These are phyloP conservation scores for Catharus ustulatus DNA, from an alignment of 2,797 vertebrate genomes.

Conservation along the genomic window DNA sequence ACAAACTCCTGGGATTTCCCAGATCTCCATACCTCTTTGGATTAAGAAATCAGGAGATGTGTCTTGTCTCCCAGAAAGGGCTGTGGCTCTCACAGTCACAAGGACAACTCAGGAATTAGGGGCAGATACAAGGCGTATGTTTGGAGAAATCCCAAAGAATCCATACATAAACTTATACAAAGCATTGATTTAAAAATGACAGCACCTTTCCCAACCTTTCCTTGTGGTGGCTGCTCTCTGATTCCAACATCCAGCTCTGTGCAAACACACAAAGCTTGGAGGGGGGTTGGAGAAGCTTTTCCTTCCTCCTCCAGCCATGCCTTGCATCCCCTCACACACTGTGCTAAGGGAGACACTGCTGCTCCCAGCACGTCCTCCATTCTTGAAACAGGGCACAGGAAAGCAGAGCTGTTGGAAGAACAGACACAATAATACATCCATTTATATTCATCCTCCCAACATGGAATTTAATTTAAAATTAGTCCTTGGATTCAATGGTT, in stretches of 20 bases:
- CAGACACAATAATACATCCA: not conserved
- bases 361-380: not conserved
- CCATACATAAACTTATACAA: not conserved
- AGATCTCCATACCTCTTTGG: not conserved
- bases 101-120: not conserved
- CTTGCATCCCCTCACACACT: not conserved
- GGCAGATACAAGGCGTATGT: not conserved
- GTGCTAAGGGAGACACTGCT: not conserved
- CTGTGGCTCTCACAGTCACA: not conserved
- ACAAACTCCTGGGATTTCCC: not conserved
- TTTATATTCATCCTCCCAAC: not conserved
- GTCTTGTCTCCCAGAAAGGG: not conserved
- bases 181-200: not conserved
- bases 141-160: not conserved
- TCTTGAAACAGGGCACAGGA: not conserved
- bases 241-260: not conserved
- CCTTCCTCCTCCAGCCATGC: not conserved
- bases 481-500: not conserved
- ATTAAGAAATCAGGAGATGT: not conserved
- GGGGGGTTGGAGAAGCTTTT: not conserved
- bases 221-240: not conserved
- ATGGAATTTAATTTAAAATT: not conserved
- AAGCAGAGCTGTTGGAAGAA: not conserved
- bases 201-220: not conserved
- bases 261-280: not conserved